These are phyloP conservation scores for Pseudoips prasinana DNA, from an alignment of 2,888 invertebrate species.

Conservation along the genomic window DNA sequence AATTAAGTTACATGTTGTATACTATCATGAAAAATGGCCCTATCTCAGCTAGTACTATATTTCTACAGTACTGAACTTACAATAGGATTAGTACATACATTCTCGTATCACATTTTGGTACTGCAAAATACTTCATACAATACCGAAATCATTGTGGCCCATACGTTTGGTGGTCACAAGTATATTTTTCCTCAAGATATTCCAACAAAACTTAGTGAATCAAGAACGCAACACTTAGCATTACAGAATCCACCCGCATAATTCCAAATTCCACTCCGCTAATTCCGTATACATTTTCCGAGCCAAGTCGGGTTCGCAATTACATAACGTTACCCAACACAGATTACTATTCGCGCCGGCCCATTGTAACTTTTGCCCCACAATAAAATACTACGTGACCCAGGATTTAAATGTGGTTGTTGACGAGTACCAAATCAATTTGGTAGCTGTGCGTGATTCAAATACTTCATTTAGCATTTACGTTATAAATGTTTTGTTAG, in stretches of 20 bases:
- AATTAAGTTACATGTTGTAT: too few relatives aligned
- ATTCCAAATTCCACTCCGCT: conserved; percentile 5
- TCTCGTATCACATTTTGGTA: too few relatives aligned
- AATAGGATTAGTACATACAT: too few relatives aligned
- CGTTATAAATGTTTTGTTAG: conserved; percentile 23
- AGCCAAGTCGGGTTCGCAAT: conserved; percentile 31
- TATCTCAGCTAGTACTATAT: too few relatives aligned
- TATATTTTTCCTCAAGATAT: too few relatives aligned
- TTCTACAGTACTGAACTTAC: too few relatives aligned
- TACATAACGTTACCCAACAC: conserved; percentile 52
- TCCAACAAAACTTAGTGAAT: too few relatives aligned
- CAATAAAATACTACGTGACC: conserved; percentile 72
- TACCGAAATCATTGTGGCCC: too few relatives aligned
- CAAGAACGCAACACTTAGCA: neutral
- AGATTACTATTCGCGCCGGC: conserved; percentile 54
- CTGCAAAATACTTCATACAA: too few relatives aligned
- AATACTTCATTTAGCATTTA: conserved; percentile 48
- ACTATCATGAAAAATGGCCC: too few relatives aligned
- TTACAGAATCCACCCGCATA: neutral
- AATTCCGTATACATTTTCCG: conserved; percentile 11
- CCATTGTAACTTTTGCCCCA: conserved; percentile 71
- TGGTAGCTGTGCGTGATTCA: conserved; percentile 57
- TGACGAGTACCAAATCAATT: conserved; percentile 68
- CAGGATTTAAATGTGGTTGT: conserved; percentile 62
- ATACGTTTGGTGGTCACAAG: too few relatives aligned